Evolutionary conservation across 2,113 vertebrate genomes (phyloP).

Genomic region (Mugil cephalus): DNA sequence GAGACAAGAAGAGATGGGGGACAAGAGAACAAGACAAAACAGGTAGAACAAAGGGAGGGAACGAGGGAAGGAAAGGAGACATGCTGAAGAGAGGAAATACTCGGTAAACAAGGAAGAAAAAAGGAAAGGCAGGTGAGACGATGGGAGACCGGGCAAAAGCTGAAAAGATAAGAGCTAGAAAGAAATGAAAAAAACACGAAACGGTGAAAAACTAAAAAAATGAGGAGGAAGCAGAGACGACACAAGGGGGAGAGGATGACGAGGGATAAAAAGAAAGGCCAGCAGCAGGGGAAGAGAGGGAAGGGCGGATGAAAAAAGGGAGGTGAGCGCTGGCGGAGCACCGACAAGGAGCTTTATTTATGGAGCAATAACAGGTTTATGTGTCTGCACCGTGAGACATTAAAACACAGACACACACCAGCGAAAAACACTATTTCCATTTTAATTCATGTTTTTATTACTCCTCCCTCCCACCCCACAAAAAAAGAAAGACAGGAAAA

Average conservation of each 20-base stretch:
- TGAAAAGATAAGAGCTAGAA: too few relatives aligned
- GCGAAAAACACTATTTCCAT: conserved; percentile 18
- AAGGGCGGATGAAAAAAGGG: background rate
- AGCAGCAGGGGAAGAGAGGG: background rate
- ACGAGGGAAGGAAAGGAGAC: background rate
- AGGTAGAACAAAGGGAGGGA: background rate
- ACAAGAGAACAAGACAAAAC: background rate
- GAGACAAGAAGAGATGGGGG: background rate
- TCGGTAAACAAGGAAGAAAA: background rate
- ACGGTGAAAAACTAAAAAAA: background rate
- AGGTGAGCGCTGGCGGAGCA: conserved; percentile 7
- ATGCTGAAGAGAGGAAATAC: background rate
- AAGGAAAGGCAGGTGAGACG: background rate
- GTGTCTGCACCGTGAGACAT: conserved; percentile 33
- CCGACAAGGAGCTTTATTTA: conserved; percentile 45
- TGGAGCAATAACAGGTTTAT: conserved; percentile 39
- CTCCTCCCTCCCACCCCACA: background rate
- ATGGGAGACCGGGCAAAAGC: background rate
- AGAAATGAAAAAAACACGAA: too few relatives aligned
- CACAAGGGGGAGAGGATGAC: background rate
- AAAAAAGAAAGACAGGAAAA: too few relatives aligned
- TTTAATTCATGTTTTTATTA: conserved; percentile 14
- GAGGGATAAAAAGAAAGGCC: background rate
- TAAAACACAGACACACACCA: conserved; percentile 14
- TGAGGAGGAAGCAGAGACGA: background rate